phyloP scores from a whole-genome alignment of 2,113 vertebrate genomes.

The Sporophila hypoxantha region DNA sequence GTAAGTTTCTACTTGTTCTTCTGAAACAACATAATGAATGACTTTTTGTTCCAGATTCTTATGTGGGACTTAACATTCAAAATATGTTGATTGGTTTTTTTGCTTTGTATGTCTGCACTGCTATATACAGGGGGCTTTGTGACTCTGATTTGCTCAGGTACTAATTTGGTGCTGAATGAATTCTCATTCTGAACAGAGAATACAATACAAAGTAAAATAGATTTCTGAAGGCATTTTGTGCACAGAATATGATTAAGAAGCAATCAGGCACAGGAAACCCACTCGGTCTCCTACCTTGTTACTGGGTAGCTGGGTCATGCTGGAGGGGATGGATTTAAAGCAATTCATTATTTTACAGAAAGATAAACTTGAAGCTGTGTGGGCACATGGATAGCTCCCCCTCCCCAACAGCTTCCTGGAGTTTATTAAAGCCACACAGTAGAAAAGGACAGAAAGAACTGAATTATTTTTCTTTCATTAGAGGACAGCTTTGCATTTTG shows the following conservation, averaged over 20 bases:
- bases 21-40: neutral
- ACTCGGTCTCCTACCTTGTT: neutral
- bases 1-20: neutral
- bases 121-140: neutral
- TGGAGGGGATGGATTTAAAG: neutral
- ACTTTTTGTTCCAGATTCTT: neutral
- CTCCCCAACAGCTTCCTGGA: neutral
- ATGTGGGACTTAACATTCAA: neutral
- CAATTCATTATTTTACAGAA: neutral
- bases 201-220: neutral
- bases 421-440: neutral
- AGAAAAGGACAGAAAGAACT: neutral
- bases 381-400: neutral
- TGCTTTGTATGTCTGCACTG: neutral
- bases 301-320: neutral
- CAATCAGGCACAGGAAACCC: neutral
- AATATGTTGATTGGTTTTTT: neutral
- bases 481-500: neutral
- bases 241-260: neutral
- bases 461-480: neutral
- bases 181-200: neutral
- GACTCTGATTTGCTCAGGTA: neutral
- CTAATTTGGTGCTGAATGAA: neutral
- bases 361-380: neutral
- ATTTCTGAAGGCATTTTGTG: slow-evolving; percentile 10